Base-by-base conservation (phyloP, 35 echinoderm and acorn worm species). In the Amphiura filiformis region DNA sequence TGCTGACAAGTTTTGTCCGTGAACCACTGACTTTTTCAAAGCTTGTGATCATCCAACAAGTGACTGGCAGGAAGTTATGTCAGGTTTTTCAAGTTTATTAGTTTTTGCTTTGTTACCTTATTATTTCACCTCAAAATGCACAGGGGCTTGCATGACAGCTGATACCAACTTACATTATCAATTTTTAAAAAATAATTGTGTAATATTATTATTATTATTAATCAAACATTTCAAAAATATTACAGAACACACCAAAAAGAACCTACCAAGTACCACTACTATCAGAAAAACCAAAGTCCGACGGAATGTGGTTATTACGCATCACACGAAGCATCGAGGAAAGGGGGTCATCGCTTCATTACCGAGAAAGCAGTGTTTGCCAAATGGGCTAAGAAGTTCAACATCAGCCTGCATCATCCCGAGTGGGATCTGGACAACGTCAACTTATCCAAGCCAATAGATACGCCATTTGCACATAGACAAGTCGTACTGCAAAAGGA, bases 341-440 rank as follows among this genome's bases (percentile, higher is more conserved):
- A 82, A 30, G 84, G 83, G 23, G 93, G 83, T 31, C 93, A 94
- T 57, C 86, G 93, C 13, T 94, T 90, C 84, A 81, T 94, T n/a
- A 94, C 93, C 0, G 93, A 94, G 39, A 94, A 94, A 36, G 87
- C 87, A 0, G 81, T 94, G 20, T 94, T 94, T 35, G 76, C 76
- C 18, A 77, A 78, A 32, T 94, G 93, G 93, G 88, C 78, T 3
- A 26, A 76, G 32, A 80, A 32, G 36, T 89, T 77, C 57, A 94
- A 94, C 42, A 84, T 94, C 9, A 90, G 76, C 47, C 90, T 94
- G 84, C 93, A 94, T 49, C 36, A 90, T 76, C 93, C 93, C 9
- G 75, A 35, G 0, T 94, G 93, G 93, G 76, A 89, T 81, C 52
- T 82, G 49, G 78, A 78, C 26, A 23, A 5, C 4, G 26, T 83